These are phyloP conservation scores for Drosophila neonasuta DNA, from an alignment of 2,888 invertebrate genomes.

Conservation along the genomic window DNA sequence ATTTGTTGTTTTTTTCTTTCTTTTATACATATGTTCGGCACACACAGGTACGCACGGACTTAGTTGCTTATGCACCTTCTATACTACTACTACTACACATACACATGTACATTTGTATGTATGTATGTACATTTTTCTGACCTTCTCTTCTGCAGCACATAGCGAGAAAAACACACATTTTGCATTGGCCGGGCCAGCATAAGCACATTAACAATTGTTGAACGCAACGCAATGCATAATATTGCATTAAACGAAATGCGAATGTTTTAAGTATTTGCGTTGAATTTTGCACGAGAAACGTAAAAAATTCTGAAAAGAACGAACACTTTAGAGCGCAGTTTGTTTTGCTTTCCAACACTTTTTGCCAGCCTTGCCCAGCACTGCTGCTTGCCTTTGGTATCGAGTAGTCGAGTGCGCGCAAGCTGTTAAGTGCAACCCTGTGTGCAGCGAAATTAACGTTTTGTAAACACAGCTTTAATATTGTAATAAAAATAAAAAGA, in stretches of 20 bases:
- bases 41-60: constrained; percentile 48
- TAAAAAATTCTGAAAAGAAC: constrained; percentile 62
- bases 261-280: constrained; percentile 29
- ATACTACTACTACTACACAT: constrained; percentile 19
- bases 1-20: constrained; percentile 59
- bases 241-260: constrained; percentile 28
- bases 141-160: constrained; percentile 61
- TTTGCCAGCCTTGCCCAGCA: constrained; percentile 44
- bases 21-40: constrained; percentile 50
- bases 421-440: constrained; percentile 15
- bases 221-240: constrained; percentile 22
- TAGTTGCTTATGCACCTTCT: constrained; percentile 59
- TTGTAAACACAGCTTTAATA: too few relatives aligned
- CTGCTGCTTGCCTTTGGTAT: constrained; percentile 24
- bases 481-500: too few relatives aligned
- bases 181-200: constrained; percentile 14
- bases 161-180: constrained; percentile 46
- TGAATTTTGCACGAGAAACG: constrained; percentile 55
- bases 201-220: constrained; percentile 9
- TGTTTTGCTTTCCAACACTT: constrained; percentile 63
- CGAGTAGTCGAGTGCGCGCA: constrained; percentile 28
- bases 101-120: constrained; percentile 32
- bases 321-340: constrained; percentile 53
- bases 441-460: too few relatives aligned
- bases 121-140: constrained; percentile 73